phyloP scores from a whole-genome alignment of 2,888 invertebrate species.

The Drosophila rubida region DNA sequence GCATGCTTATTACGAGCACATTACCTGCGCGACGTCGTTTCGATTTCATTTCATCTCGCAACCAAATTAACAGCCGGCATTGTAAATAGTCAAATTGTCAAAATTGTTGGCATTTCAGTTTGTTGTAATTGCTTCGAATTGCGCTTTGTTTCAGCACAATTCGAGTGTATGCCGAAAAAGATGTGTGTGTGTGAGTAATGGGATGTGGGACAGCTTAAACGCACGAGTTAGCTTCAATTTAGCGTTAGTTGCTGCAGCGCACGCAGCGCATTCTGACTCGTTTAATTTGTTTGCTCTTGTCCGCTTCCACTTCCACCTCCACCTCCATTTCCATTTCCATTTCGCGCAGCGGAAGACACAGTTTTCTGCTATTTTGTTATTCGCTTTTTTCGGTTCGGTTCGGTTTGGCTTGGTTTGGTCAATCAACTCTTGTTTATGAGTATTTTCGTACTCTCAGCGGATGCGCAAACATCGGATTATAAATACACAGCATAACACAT shows the following conservation, averaged over 20 bases:
- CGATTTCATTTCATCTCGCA: neutral
- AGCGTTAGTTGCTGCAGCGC: neutral
- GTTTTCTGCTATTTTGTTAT: slow-evolving; percentile 39
- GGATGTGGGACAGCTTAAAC: slow-evolving; percentile 10
- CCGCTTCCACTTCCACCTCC: too few relatives aligned
- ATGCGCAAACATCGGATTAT: slow-evolving; percentile 39
- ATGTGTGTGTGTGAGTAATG: neutral
- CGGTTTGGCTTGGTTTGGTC: slow-evolving; percentile 39
- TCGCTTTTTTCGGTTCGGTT: too few relatives aligned
- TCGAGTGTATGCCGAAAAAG: too few relatives aligned
- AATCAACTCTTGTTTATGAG: slow-evolving; percentile 33
- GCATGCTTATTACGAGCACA: slow-evolving; percentile 42
- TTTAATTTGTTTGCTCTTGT: slow-evolving; percentile 22
- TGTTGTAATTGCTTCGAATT: too few relatives aligned
- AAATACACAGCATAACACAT: neutral
- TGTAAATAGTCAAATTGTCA: neutral
- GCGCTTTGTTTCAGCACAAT: too few relatives aligned
- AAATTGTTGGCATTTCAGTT: neutral
- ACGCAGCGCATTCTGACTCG: slow-evolving; percentile 4
- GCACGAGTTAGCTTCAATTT: slow-evolving; percentile 17
- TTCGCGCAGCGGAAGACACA: slow-evolving; percentile 63
- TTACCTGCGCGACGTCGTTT: slow-evolving; percentile 21
- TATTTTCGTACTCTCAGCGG: slow-evolving; percentile 47
- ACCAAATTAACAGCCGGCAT: neutral
- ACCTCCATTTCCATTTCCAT: slow-evolving; percentile 38